phyloP scores from a whole-genome alignment of 2,888 invertebrate genomes.

The Boloria selene region DNA sequence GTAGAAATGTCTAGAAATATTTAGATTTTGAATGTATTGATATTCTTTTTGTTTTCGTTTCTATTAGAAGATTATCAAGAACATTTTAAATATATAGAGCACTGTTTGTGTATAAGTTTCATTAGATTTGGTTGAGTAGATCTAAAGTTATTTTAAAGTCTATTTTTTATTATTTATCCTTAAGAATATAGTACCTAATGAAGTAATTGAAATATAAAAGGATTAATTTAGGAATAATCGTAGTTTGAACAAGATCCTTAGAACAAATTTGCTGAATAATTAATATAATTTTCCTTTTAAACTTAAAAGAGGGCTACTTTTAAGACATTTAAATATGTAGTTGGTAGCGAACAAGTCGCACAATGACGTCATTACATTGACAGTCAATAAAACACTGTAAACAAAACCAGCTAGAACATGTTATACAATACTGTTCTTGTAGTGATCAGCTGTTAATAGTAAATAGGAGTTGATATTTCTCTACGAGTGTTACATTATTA shows the following conservation, averaged over 20 bases:
- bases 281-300: conserved; percentile 13
- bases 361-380: conserved; percentile 79
- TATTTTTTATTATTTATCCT: too few relatives aligned
- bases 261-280: background rate
- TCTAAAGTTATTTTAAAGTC: too few relatives aligned
- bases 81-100: too few relatives aligned
- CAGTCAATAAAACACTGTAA: conserved; percentile 77
- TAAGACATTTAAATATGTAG: conserved; percentile 22
- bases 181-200: too few relatives aligned
- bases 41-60: too few relatives aligned
- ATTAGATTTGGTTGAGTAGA: too few relatives aligned
- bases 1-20: too few relatives aligned
- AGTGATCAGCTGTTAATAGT: conserved; percentile 30
- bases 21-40: too few relatives aligned
- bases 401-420: conserved; percentile 54
- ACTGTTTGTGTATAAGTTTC: too few relatives aligned
- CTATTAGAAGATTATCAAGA: too few relatives aligned
- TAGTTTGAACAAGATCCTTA: background rate
- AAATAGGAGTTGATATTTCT: conserved; percentile 1
- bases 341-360: conserved; percentile 43
- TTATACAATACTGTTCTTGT: conserved; percentile 28
- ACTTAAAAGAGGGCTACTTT: conserved; percentile 3
- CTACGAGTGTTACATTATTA: conserved; percentile 17
- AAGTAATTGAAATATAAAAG: background rate
- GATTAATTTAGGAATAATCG: background rate